Percentiles rank a stretch among this genome's conserved stretches.
These are phyloP conservation scores for Chelidonichthys spinosus DNA, from an alignment of 2,797 vertebrate species.

Conservation along the genomic window DNA sequence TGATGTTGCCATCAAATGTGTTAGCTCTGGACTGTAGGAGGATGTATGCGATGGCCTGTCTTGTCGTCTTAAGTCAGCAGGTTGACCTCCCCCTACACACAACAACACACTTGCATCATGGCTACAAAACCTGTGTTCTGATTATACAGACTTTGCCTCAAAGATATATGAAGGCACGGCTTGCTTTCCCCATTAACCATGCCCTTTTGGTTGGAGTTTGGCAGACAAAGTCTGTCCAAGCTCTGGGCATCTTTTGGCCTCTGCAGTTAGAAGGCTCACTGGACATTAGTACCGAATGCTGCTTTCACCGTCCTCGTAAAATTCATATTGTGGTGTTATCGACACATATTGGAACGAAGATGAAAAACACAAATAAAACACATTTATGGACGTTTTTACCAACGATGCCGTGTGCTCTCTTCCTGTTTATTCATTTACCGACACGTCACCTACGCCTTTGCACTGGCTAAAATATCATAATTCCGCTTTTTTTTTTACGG, in stretches of 20 bases:
- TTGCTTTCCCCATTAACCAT: not conserved
- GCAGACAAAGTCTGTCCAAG: not conserved
- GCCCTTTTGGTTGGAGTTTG: not conserved
- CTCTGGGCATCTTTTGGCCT: not conserved
- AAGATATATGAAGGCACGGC: not conserved
- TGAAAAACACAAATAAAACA: not conserved
- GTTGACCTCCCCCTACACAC: not conserved
- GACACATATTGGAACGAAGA: rapidly evolving
- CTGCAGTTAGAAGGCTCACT: slow-evolving; percentile 2
- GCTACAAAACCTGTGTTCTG: not conserved
- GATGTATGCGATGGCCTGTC: not conserved
- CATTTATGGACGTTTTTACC: rapidly evolving
- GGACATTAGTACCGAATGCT: not conserved
- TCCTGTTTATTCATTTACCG: not conserved
- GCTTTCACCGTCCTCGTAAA: slow-evolving; percentile 18
- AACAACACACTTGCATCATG: not conserved
- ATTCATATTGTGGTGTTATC: rapidly evolving
- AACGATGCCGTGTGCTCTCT: rapidly evolving
- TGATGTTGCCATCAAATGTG: not conserved
- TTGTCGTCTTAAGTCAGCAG: not conserved
- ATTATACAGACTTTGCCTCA: not conserved
- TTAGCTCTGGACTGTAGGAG: not conserved
- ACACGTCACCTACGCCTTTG: not conserved
- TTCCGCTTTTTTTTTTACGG: not conserved
- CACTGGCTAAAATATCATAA: rapidly evolving